Base-by-base conservation (phyloP, 2,113 vertebrate species). In the Lutjanus erythropterus region DNA sequence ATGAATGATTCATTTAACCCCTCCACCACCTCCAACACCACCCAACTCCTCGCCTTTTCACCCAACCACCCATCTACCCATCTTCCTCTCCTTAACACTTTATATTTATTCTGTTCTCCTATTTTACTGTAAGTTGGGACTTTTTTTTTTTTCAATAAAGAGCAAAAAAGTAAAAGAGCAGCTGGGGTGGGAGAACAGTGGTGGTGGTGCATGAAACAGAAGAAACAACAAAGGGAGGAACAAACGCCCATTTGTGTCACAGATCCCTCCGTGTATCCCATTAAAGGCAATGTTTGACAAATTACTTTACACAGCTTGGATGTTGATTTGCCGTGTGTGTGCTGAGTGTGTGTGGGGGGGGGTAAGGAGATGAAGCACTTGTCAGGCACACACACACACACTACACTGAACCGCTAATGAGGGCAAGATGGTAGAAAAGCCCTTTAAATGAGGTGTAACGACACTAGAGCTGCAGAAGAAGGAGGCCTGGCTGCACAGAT, bases 1-100 rank as follows among this genome's bases (percentile, higher is more conserved):
- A 96, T 96, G 94, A 95, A 96, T 95, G 84, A 96, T 95, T 93
- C 88, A 96, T 96, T 91, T 90, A 92, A 86, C 91, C 89, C 84
- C 82, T 84, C 84, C 85, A 88, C 87, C 87, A 83, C 82, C 81
- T 82, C 81, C 81, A 77, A 33, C 71, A 78, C 77, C 90, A 86
- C 90, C 87, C 85, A 85, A 62, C 77, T 86, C 86, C 65, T 78
- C 60, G 83, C 62, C 75, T 86, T 71, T 84, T 79, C 86, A 80
- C 59, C 78, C 84, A 69, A 71, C 76, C 81, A 71, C 86, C 88
- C 88, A 83, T 44, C 86, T 68, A 64, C 69, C 84, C 60, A 16
- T 74, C 76, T 69, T 67, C 61, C 42, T 42, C 65, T 73, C 66
- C 78, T 66, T 21, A 7, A 74, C 78, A 67, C 80, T 50, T 76